Conservation (phyloP, 2,888 invertebrate genomes). For the Drosophila aldrichi region DNA sequence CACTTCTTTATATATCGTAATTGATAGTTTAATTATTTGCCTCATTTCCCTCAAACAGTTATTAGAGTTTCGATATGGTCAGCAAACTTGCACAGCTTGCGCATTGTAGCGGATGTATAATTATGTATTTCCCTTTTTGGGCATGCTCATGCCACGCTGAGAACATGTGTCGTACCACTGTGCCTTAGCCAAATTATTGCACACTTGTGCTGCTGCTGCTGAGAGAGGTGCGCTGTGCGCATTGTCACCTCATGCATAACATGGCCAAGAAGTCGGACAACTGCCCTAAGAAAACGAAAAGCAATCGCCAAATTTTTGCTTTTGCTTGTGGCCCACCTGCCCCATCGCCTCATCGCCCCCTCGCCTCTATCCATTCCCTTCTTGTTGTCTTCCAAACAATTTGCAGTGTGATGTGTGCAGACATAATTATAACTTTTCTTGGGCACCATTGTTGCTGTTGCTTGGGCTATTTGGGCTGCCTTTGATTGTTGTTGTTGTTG, state of each 20-base stretch:
- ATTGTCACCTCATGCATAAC: constrained; percentile 76
- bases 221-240: constrained; percentile 50
- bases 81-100: neutral
- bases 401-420: constrained; percentile 55
- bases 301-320: constrained; percentile 2
- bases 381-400: constrained; percentile 28
- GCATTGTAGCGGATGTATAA: neutral
- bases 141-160: neutral
- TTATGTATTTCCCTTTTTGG: neutral
- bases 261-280: constrained; percentile 51
- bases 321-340: neutral
- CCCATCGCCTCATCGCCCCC: neutral
- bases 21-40: neutral
- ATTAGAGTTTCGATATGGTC: neutral
- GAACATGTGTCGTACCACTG: constrained; percentile 27
- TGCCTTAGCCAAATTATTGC: constrained; percentile 40
- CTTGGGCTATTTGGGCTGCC: constrained; percentile 34
- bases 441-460: constrained; percentile 39
- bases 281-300: constrained; percentile 27
- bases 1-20: neutral
- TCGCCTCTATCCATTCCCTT: neutral
- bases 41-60: neutral
- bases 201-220: constrained; percentile 40
- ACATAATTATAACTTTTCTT: constrained; percentile 79
- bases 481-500: constrained; percentile 37